Evolutionary conservation across 1,140 invertebrate genomes (phyloP), one percentile per base, ranked within the genome.

Genomic region (Dryas iulia): DNA sequence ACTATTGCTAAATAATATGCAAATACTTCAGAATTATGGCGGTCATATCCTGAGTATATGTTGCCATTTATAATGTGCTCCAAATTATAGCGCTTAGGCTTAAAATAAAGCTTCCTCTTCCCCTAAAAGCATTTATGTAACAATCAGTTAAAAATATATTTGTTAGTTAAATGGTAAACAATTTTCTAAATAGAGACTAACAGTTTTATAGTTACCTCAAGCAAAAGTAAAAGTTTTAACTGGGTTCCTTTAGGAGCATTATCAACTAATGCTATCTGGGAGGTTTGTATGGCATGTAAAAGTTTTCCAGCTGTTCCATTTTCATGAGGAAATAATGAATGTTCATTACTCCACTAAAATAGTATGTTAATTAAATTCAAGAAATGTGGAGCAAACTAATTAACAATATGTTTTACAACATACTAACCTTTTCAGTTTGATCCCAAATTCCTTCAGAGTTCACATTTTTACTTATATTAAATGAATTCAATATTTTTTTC

Each of bases 11-110:
- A 92, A 91, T 98, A 97, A 92, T 98, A 98, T n/a, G 96, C 96
- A 76, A 97, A 95, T n/a, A 98, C 95, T 94, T 99, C 98, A n/a
- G 97, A 97, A 89, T 97, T 97, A 82, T 98, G 97, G 10, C 98
- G 92, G 88, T 99, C 98, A 87, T 96, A 96, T 14, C 98, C 98
- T 54, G 94, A 94, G 93, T 98, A 98, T 8, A 98, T 96, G 33
- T 94, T 92, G 2, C 96, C 97, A 72, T 94, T 92, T 56, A 98
- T 94, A 5, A 98, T 85, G 78, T 95, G 93, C 66, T 95, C 94
- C 79, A 96, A 92, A 6, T 93, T 83, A 89, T 98, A 98, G 95
- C 97, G 97, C 84, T 96, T 96, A 24, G 98, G 98, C 91, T 99
- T 99, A 79, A 98, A 98, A 47, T 97, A 93, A 18, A 95, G 95